These are phyloP conservation scores for Sminthurinus aureus DNA, from an alignment of 2,888 invertebrate genomes.

Conservation along the genomic window DNA sequence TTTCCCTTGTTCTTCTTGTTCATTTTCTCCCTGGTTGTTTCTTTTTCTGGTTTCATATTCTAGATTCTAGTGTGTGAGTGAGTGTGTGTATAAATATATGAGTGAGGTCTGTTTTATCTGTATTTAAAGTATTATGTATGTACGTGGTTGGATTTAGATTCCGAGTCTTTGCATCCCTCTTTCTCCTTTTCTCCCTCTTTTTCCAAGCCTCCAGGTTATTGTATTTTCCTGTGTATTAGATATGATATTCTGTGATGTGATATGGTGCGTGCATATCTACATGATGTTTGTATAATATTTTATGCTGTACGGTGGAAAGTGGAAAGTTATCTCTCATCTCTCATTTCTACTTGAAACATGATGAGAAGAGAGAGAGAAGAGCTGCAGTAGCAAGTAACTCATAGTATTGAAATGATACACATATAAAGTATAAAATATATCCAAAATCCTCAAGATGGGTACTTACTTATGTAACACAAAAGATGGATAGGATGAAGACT, in stretches of 20 bases:
- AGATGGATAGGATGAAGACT: no score
- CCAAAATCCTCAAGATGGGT: no score
- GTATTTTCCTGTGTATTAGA: not conserved
- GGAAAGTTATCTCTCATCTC: no score
- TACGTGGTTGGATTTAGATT: no score
- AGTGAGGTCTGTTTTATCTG: not conserved
- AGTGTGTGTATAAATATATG: not conserved
- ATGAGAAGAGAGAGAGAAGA: no score
- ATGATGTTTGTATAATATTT: not conserved
- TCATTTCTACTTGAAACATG: no score
- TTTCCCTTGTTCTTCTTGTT: not conserved
- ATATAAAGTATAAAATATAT: no score
- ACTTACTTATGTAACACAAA: no score
- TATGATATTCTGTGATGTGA: not conserved
- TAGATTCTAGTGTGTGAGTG: not conserved
- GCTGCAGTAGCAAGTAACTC: no score
- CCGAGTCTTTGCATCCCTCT: no score
- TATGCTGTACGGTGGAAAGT: not conserved
- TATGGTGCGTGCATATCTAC: not conserved
- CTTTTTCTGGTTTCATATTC: not conserved
- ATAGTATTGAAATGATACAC: no score
- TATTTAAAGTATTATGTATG: not conserved
- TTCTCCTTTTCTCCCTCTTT: not conserved
- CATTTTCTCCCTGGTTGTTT: not conserved
- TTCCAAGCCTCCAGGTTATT: constrained; percentile 13